phyloP scores from a whole-genome alignment of 2,888 invertebrate genomes.

The Argyra leucocephala region DNA sequence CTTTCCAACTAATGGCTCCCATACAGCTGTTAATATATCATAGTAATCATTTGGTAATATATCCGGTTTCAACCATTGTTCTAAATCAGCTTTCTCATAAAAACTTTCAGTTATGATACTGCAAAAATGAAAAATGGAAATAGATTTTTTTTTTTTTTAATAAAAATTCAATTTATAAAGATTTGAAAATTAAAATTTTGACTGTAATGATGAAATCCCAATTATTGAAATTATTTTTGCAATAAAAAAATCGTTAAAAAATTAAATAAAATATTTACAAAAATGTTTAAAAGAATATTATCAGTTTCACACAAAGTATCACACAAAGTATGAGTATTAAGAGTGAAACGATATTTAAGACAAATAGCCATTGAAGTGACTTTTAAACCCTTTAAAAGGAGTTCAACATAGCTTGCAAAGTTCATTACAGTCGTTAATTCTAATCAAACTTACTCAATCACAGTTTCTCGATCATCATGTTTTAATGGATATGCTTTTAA shows the following conservation, averaged over 20 bases:
- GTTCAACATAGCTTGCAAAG: not conserved
- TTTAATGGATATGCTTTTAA: conserved; percentile 36
- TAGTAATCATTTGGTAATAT: conserved; percentile 60
- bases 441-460: conserved; percentile 57
- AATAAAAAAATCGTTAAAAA: too few species aligned
- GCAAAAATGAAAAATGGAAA: conserved; percentile 26
- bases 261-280: too few species aligned
- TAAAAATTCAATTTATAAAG: conserved; percentile 4
- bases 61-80: conserved; percentile 64
- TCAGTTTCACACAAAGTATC: too few species aligned
- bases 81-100: conserved; percentile 76
- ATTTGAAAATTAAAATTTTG: not conserved
- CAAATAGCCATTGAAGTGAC: too few species aligned
- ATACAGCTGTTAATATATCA: conserved; percentile 57
- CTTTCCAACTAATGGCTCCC: conserved; percentile 59
- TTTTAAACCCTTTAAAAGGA: too few species aligned
- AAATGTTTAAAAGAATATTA: too few species aligned
- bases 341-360: too few species aligned
- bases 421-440: too few species aligned
- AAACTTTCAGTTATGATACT: conserved; percentile 80
- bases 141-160: not conserved
- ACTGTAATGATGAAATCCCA: too few species aligned
- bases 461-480: conserved; percentile 53
- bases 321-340: too few species aligned
- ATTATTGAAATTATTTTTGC: conserved; percentile 7